Evolutionary conservation across 2,888 invertebrate genomes (phyloP), one percentile per base, ranked within the genome.

Genomic region (Aleiodes testaceus): DNA sequence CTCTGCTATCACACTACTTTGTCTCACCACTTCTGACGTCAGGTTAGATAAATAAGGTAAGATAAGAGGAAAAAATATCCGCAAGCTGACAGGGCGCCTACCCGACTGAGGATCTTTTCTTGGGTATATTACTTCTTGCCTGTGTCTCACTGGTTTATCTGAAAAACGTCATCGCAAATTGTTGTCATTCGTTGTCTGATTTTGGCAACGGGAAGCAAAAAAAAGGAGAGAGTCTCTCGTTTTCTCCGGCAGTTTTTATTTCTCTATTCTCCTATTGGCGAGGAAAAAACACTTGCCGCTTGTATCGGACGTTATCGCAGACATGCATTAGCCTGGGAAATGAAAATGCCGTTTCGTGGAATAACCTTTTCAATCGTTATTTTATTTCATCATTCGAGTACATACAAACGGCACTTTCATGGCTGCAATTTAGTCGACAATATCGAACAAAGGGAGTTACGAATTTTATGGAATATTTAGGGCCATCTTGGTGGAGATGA

Each of bases 151-250:
- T 61, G 36, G 30, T 70, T 75, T 78, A 80, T 79, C 80, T 79
- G 64, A 64, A 72, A 75, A 79, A 77, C 74, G 78, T 79, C 77
- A 80, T 75, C 70, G 65, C 59, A 74, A 78, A 79, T 80, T 72
- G 75, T 74, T 74, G 36, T 63, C 65, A 70, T 72, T 76, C 73
- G 75, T 80, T 80, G 79, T 80, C 80, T 79, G 80, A 81, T 81
- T 81, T 80, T 81, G 80, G 80, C 80, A 79, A 74, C 75, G 64
- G 73, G 73, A 77, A 79, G 9, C 36, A 36, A 36, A 36, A 36
- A 36, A 36, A 2, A 9, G 50, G 68, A 64, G 69, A 49, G 68
- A 64, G 69, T 73, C 61, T 44, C 53, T 68, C 49, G 44, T 36
- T 69, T 42, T 69, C 16, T 12, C 52, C 49, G 42, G 14, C 26